Base-by-base conservation (phyloP, 37 sponge, comb jelly and placozoan species). In the Aplysina aerophoba region DNA sequence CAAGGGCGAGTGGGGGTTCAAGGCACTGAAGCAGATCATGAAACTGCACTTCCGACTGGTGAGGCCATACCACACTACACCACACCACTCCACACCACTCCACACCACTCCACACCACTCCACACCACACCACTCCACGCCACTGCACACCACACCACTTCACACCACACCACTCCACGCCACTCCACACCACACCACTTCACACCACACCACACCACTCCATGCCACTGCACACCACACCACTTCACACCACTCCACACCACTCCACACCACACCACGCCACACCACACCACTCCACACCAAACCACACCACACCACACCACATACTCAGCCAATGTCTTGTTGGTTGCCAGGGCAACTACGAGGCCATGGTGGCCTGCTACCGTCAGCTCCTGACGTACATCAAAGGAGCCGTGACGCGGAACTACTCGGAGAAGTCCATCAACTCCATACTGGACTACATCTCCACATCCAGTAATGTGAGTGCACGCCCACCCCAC, bases 1-100 rank as follows among this genome's bases (percentile, higher is more conserved):
- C 55, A 94, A 96, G 73, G 97, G 95, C 39, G 99, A 98, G 60
- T 98, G 99, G 99, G 99, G 99, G 0, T 98, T 98, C 87, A 98
- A 94, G 85, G 99, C 99, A 27, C 89, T 98, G 41, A 98, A 98
- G 73, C 99, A 98, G 85, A 96, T 96, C 89, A 89, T 98, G 82
- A 98, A 98, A 64, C 83, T 98, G 27, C 89, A 95, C 81, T 98
- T 98, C 74, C 89, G 83, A 73, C 81, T 93, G 79, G 98, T 94
- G 34, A 40, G 92, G 37, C 2, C 36, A 71, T 12, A 35, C 20
- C 37, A 71, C 50, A 44, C 50, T 44, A 8, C 8, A 8, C 50
- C 50, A 44, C 50, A 8, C 50, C 50, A 44, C 50, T 11, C 50
- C 50, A 3, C 3, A 3, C 50, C 8, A 62, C 11, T 3, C 4